phyloP scores from a whole-genome alignment of 2,888 invertebrate genomes.

The Rhabditophanes sp. region DNA sequence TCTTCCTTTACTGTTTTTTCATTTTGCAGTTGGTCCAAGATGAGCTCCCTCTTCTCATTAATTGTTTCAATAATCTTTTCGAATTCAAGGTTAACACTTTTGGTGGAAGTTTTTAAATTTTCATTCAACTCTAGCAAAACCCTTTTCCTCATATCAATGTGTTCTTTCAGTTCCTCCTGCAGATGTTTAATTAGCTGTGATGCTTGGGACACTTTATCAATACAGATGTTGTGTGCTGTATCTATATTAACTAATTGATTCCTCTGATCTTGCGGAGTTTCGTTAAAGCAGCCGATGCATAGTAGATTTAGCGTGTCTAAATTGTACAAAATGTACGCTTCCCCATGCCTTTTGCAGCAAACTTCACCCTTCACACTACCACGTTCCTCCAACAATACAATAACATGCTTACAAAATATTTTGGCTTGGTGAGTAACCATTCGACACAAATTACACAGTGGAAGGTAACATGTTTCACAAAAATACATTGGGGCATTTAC shows the following conservation, averaged over 20 bases:
- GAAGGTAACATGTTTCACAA: conserved; percentile 64
- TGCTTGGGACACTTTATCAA: conserved; percentile 58
- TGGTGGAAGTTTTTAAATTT: no score
- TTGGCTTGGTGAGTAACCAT: conserved; percentile 59
- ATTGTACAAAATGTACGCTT: conserved; percentile 62
- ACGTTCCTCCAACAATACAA: conserved; percentile 55
- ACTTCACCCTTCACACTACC: conserved; percentile 26
- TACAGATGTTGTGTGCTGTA: conserved; percentile 58
- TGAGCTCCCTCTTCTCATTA: no score
- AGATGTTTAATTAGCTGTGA: conserved; percentile 50
- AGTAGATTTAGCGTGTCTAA: conserved; percentile 57
- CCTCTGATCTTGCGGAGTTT: conserved; percentile 48
- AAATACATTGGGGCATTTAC: conserved; percentile 59
- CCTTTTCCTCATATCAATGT: conserved; percentile 55
- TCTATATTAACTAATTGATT: conserved; percentile 60
- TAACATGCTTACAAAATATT: conserved; percentile 61
- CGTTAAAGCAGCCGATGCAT: conserved; percentile 59
- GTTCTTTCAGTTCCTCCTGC: conserved; percentile 57
- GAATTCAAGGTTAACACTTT: no score
- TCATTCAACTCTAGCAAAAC: conserved; percentile 56
- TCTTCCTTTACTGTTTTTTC: no score
- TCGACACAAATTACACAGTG: conserved; percentile 57
- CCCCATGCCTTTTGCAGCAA: conserved; percentile 56
- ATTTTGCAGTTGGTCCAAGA: no score
- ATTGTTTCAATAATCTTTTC: no score